These are phyloP conservation scores for Alligator sinensis DNA, from an alignment of 2,113 vertebrate genomes.

Conservation along the genomic window DNA sequence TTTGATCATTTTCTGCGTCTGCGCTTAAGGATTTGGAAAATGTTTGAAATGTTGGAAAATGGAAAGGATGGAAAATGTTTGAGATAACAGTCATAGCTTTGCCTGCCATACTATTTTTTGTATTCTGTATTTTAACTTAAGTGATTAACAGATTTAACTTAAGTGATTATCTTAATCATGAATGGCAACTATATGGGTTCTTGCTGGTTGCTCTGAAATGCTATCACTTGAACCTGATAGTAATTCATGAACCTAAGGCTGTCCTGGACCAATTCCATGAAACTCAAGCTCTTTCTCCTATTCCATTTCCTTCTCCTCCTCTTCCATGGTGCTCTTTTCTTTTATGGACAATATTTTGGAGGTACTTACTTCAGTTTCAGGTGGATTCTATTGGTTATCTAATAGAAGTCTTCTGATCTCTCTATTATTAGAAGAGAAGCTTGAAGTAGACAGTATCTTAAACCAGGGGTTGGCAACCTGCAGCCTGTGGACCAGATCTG, in stretches of 20 bases:
- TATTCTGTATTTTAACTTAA: neutral
- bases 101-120: neutral
- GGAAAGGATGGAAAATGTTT: neutral
- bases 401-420: too few species aligned
- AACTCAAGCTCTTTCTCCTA: neutral
- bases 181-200: neutral
- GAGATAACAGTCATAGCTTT: neutral
- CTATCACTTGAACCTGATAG: neutral
- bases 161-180: neutral
- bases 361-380: too few species aligned
- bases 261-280: accelerated
- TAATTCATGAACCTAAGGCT: neutral
- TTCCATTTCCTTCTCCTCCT: neutral
- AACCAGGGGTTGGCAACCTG: too few species aligned
- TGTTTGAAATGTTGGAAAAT: neutral
- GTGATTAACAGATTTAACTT: neutral
- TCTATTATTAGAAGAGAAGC: too few species aligned
- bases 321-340: neutral
- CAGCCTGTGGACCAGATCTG: too few species aligned
- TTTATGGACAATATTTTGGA: too few species aligned
- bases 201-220: neutral
- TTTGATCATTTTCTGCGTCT: neutral
- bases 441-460: too few species aligned
- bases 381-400: too few species aligned
- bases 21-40: neutral